phyloP scores from a whole-genome alignment of 2,113 vertebrate species.

The Ctenomys sociabilis region DNA sequence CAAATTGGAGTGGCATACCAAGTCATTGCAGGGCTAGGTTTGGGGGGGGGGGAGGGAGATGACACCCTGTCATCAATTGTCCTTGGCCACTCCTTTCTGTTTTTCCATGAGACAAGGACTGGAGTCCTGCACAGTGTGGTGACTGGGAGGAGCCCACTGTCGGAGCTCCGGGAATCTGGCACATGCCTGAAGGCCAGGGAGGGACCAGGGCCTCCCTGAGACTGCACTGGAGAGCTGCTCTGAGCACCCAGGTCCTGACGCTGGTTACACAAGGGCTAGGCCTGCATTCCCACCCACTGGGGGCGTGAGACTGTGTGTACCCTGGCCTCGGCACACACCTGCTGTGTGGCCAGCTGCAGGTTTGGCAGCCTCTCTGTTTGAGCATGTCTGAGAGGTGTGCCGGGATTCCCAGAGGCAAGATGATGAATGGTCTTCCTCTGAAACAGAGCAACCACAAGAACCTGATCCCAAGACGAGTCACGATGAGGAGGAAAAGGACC shows the following conservation, averaged over 20 bases:
- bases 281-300: constrained; percentile 48
- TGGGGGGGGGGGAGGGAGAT: neutral
- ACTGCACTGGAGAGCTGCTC: neutral
- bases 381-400: constrained; percentile 73
- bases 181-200: neutral
- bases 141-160: neutral
- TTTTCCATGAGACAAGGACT: neutral
- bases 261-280: constrained; percentile 47
- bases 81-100: neutral
- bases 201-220: neutral
- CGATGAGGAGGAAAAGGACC: constrained; percentile 39
- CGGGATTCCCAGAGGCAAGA: constrained; percentile 71
- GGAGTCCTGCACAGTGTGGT: neutral
- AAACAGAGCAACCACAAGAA: constrained; percentile 65
- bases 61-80: neutral
- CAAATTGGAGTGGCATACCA: neutral
- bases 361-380: constrained; percentile 79
- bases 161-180: neutral
- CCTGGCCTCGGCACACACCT: constrained; percentile 62
- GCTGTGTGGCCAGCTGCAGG: constrained; percentile 74
- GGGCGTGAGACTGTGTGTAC: constrained; percentile 32
- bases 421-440: constrained; percentile 73
- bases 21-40: neutral
- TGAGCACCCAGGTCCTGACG: neutral
- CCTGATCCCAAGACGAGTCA: constrained; percentile 70